phyloP scores from a whole-genome alignment of 2,888 invertebrate species.

The Eulithis prunata region DNA sequence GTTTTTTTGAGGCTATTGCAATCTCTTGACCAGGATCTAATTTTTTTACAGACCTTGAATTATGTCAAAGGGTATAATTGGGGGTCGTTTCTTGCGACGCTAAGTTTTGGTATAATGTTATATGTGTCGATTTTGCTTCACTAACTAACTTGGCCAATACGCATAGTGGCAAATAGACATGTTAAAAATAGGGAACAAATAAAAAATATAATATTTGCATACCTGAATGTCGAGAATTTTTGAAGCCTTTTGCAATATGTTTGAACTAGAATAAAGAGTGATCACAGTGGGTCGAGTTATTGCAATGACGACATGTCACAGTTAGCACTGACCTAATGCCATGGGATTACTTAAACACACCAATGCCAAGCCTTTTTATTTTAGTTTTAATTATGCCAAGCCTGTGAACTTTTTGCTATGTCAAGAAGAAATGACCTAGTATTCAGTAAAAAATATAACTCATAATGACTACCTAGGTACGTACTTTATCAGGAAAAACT shows the following conservation, averaged over 20 bases:
- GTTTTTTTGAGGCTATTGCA: slow-evolving; percentile 21
- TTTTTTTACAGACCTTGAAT: slow-evolving; percentile 7
- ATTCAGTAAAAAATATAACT: no score
- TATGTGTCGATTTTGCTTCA: no score
- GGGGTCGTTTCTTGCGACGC: no score
- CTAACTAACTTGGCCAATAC: no score
- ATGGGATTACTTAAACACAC: slow-evolving; percentile 20
- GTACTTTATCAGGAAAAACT: no score
- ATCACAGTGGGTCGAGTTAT: slow-evolving; percentile 15
- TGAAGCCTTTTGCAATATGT: not conserved
- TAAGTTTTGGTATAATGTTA: no score
- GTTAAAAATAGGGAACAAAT: no score
- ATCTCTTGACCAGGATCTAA: slow-evolving; percentile 20
- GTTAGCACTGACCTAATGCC: slow-evolving; percentile 37
- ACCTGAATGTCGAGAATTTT: no score
- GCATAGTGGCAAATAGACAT: no score
- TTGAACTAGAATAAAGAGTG: not conserved
- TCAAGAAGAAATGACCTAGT: not conserved
- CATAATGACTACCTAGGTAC: no score
- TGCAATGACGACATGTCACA: slow-evolving; percentile 31
- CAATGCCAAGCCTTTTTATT: slow-evolving; percentile 13
- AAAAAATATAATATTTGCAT: no score
- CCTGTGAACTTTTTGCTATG: not conserved
- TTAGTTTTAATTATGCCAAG: not conserved
- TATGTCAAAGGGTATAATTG: no score